Conservation (phyloP, 2,888 invertebrate genomes). For the Stramonita haemastoma region DNA sequence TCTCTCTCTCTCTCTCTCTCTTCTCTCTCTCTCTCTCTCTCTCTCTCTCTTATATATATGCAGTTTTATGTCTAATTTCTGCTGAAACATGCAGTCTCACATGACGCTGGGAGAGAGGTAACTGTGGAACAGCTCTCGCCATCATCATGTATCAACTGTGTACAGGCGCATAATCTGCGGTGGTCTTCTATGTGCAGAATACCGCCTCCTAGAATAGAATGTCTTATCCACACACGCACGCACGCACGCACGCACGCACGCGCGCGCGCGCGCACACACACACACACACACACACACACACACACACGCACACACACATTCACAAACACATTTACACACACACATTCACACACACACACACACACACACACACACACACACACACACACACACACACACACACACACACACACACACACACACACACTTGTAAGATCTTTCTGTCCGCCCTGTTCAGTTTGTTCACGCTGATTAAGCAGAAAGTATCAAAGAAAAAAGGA, state of each 20-base stretch:
- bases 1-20: too few species aligned
- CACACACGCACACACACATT: not conserved
- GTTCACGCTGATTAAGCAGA: not conserved
- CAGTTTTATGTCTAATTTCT: not conserved
- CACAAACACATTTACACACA: not conserved
- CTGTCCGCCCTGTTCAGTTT: not conserved
- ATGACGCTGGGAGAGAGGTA: too few species aligned
- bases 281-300: not conserved
- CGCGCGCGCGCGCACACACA: not conserved
- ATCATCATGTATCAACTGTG: too few species aligned
- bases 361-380: slow-evolving; percentile 1
- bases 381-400: slow-evolving; percentile 1
- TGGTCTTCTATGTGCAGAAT: too few species aligned
- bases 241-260: not conserved
- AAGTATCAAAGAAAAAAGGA: not conserved
- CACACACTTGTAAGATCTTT: not conserved
- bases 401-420: not conserved
- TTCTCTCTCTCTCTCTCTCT: too few species aligned
- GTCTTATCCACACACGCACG: not conserved
- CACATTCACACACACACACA: not conserved
- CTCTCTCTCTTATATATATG: not conserved
- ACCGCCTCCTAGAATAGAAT: too few species aligned
- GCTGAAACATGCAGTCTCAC: too few species aligned
- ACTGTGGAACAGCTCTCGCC: too few species aligned
- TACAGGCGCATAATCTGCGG: too few species aligned